Conservation (phyloP, 1,140 invertebrate genomes). For the Zaprionus davidi region DNA sequence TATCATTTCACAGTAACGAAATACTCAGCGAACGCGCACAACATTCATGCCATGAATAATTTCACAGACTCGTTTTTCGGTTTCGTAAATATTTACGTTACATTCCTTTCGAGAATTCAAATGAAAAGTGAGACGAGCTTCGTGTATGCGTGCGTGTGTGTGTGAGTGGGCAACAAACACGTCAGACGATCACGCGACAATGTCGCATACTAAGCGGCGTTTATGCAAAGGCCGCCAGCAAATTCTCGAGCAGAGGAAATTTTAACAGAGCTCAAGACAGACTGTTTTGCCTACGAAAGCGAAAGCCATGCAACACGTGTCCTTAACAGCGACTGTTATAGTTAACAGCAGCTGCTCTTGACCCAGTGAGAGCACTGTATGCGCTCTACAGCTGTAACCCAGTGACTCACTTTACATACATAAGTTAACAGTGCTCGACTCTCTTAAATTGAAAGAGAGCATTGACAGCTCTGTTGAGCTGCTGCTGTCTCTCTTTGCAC, state of each 20-base stretch:
- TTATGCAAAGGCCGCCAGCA: constrained; percentile 5
- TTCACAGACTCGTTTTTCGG: constrained; percentile 10
- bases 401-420: not conserved
- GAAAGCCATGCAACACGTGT: constrained; percentile 69
- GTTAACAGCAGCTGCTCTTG: constrained; percentile 37
- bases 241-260: constrained; percentile 31
- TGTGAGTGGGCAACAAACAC: constrained; percentile 6
- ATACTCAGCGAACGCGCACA: constrained; percentile 12
- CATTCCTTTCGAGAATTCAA: constrained; percentile 9
- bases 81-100: constrained; percentile 23
- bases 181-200: constrained; percentile 38
- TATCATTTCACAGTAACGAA: constrained; percentile 26
- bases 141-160: not conserved
- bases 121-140: not conserved
- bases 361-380: constrained; percentile 2
- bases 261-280: constrained; percentile 37
- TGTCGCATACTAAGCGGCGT: constrained; percentile 26
- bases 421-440: not conserved
- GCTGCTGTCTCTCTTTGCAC: constrained; percentile 9
- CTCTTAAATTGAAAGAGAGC: not conserved
- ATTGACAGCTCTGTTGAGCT: not conserved
- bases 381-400: not conserved
- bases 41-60: constrained; percentile 36
- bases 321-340: constrained; percentile 17
- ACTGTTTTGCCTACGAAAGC: constrained; percentile 34